Evolutionary conservation across 1,140 invertebrate genomes (phyloP).

Genomic region (Cyrtorhinus lividipennis): DNA sequence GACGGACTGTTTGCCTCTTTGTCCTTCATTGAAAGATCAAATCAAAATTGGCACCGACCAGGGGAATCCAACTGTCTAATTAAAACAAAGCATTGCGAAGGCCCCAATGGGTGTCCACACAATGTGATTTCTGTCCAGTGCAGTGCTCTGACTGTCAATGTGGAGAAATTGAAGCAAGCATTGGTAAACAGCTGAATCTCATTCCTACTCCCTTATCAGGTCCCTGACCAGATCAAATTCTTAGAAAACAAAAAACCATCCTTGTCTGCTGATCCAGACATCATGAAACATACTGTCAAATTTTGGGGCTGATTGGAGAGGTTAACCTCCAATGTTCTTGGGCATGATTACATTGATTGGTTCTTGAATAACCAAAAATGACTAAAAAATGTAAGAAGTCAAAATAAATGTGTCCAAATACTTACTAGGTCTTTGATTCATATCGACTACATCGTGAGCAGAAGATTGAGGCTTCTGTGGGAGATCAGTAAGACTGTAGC

Average conservation of each 20-base stretch:
- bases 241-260: no score
- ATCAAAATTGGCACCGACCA: constrained; percentile 69
- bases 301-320: no score
- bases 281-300: no score
- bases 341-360: no score
- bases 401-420: no score
- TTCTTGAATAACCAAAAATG: no score
- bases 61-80: constrained; percentile 68
- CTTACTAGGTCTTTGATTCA: not conserved
- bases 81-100: constrained; percentile 79
- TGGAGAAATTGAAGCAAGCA: constrained; percentile 56
- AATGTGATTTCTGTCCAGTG: constrained; percentile 70
- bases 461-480: not conserved
- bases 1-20: constrained; percentile 3
- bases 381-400: no score
- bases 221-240: no score
- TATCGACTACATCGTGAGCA: not conserved
- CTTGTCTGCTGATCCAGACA: no score
- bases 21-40: constrained; percentile 46
- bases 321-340: no score
- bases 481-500: constrained; percentile 2
- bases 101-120: constrained; percentile 50
- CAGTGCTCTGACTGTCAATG: constrained; percentile 66
- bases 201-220: no score
- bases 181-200: constrained; percentile 64